phyloP scores from a whole-genome alignment of 1,140 invertebrate species.

The Magallana ariakensis region DNA sequence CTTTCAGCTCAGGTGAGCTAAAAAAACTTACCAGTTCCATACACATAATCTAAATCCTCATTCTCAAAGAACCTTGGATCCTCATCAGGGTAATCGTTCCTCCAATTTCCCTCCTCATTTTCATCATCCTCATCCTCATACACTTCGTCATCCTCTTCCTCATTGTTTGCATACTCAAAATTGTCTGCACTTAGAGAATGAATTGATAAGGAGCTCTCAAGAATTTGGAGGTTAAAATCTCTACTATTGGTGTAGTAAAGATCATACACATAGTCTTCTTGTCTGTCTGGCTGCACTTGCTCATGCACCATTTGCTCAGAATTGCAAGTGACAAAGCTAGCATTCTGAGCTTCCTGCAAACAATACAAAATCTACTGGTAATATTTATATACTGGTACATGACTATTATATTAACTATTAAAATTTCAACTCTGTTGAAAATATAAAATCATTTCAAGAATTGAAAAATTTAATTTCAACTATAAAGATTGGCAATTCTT shows the following conservation, averaged over 20 bases:
- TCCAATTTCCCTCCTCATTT: slow-evolving; percentile 78
- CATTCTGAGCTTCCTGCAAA: slow-evolving; percentile 54
- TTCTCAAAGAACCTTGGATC: slow-evolving; percentile 72
- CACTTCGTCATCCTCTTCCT: slow-evolving; percentile 64
- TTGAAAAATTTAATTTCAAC: no score
- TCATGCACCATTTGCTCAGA: slow-evolving; percentile 68
- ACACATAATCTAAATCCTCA: slow-evolving; percentile 61
- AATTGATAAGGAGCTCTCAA: slow-evolving; percentile 71
- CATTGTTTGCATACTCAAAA: slow-evolving; percentile 34
- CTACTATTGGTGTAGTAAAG: slow-evolving; percentile 75
- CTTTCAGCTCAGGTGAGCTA: no score
- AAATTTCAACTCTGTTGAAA: no score
- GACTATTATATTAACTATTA: no score
- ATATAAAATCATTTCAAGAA: no score
- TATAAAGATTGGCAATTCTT: no score
- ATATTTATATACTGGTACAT: no score
- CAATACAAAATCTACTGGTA: not conserved
- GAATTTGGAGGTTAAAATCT: slow-evolving; percentile 68
- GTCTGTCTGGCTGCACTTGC: slow-evolving; percentile 43
- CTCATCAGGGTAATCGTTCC: slow-evolving; percentile 78
- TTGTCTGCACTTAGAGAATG: slow-evolving; percentile 64
- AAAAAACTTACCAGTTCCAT: slow-evolving; percentile 65
- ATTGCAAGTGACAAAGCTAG: slow-evolving; percentile 71
- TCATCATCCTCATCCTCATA: slow-evolving; percentile 77
- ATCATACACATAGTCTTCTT: slow-evolving; percentile 76